Conservation (phyloP, 2,113 vertebrate genomes). For the Gorsachius goisagi region DNA sequence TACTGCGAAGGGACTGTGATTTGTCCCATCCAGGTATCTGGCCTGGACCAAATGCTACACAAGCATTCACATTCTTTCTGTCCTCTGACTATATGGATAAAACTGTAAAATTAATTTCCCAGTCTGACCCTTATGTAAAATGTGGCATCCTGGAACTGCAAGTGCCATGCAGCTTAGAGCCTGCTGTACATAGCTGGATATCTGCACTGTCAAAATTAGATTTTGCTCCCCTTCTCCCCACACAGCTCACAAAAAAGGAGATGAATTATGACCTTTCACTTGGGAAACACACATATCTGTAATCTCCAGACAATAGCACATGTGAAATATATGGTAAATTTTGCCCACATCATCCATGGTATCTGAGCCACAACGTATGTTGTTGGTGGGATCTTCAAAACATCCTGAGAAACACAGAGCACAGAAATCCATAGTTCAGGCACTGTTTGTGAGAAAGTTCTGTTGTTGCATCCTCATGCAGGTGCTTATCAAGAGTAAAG, state of each 20-base stretch:
- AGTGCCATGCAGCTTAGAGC: not conserved
- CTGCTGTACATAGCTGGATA: not conserved
- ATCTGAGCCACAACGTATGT: not conserved
- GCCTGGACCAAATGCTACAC: not conserved
- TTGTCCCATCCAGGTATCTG: not conserved
- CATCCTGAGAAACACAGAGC: not conserved
- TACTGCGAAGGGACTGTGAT: not conserved
- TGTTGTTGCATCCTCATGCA: not conserved
- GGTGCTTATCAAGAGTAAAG: not conserved
- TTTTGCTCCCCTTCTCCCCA: not conserved
- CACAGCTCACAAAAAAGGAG: not conserved
- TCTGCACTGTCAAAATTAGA: not conserved
- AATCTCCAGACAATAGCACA: not conserved
- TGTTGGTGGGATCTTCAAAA: not conserved
- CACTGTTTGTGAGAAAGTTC: not conserved
- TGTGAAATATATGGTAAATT: not conserved
- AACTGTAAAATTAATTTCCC: not conserved
- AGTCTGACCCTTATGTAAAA: fast-evolving
- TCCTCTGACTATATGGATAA: not conserved
- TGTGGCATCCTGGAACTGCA: not conserved
- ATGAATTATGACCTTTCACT: not conserved
- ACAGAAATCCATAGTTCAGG: not conserved
- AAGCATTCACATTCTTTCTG: not conserved
- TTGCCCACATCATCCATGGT: not conserved
- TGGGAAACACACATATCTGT: not conserved